Conservation (phyloP, 2,797 vertebrate genomes). For the Acipenser ruthenus region DNA sequence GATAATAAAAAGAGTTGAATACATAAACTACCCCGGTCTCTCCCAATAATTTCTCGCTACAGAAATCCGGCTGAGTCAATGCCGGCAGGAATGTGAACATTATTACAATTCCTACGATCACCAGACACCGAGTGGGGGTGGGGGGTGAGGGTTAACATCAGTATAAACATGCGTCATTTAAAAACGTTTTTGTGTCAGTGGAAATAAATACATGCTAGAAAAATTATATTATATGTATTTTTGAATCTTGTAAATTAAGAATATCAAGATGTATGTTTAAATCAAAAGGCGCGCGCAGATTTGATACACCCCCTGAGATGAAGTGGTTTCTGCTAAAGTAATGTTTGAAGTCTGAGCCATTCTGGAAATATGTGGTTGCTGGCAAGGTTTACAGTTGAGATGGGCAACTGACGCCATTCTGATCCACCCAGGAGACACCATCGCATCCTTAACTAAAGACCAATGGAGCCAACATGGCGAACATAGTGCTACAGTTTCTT, state of each 20-base stretch:
- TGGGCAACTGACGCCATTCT: conserved; percentile 25
- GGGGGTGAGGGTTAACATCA: not conserved
- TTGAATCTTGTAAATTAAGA: no score
- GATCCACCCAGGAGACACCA: conserved; percentile 1
- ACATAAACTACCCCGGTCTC: not conserved
- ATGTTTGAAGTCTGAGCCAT: conserved; percentile 30
- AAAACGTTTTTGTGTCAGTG: not conserved
- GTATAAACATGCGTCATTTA: not conserved
- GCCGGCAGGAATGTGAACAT: conserved; percentile 30
- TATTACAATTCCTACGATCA: not conserved
- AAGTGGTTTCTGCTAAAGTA: conserved; percentile 34
- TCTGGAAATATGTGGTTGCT: conserved; percentile 2
- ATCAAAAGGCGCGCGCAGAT: not conserved
- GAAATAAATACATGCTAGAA: not conserved
- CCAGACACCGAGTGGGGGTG: not conserved
- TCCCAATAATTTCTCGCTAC: conserved; percentile 5
- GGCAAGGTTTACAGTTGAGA: not conserved
- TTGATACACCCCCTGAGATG: conserved; percentile 25
- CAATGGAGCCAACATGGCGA: conserved; percentile 26
- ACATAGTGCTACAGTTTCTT: conserved; percentile 12
- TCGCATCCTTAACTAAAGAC: not conserved
- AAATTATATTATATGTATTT: not conserved
- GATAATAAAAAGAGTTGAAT: conserved; percentile 10
- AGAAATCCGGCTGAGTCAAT: conserved; percentile 19
- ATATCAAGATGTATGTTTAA: no score